Percentiles rank a stretch among this genome's conserved stretches.
These are phyloP conservation scores for Colletes collaris DNA, from an alignment of 2,888 invertebrate species.

Conservation along the genomic window DNA sequence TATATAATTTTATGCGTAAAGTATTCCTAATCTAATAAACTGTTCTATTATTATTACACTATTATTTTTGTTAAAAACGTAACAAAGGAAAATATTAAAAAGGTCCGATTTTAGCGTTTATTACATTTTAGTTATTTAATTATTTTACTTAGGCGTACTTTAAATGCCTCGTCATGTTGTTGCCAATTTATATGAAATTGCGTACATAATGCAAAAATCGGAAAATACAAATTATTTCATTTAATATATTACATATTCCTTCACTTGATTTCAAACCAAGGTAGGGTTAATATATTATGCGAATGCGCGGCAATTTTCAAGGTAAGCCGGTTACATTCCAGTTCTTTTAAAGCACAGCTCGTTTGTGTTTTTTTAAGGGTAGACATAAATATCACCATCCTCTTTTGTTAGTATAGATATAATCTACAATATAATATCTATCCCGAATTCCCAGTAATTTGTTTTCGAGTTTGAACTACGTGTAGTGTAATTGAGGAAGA, in stretches of 20 bases:
- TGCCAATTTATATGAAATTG: neutral
- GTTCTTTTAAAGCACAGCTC: conserved; percentile 14
- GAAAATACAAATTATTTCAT: neutral
- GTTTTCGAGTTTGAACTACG: neutral
- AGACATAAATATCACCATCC: neutral
- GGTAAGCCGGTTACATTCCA: conserved; percentile 44
- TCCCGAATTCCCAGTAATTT: neutral
- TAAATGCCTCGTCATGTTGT: neutral
- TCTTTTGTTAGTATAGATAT: conserved; percentile 6
- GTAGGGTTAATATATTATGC: conserved; percentile 21
- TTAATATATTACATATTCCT: neutral
- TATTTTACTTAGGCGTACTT: neutral
- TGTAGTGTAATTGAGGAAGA: no score
- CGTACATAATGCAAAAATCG: neutral
- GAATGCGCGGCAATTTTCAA: conserved; percentile 34
- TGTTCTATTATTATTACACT: neutral
- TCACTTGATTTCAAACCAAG: conserved; percentile 16
- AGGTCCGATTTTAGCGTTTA: neutral
- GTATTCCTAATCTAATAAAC: neutral
- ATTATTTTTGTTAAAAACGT: no score
- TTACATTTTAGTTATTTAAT: neutral
- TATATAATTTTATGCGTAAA: neutral
- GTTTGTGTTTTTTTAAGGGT: conserved; percentile 22
- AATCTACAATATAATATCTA: conserved; percentile 6
- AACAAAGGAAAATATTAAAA: neutral